Evolutionary conservation across 2,797 vertebrate genomes (phyloP), one percentile per base, ranked within the genome.

Genomic region (Chiroxiphia lanceolata): DNA sequence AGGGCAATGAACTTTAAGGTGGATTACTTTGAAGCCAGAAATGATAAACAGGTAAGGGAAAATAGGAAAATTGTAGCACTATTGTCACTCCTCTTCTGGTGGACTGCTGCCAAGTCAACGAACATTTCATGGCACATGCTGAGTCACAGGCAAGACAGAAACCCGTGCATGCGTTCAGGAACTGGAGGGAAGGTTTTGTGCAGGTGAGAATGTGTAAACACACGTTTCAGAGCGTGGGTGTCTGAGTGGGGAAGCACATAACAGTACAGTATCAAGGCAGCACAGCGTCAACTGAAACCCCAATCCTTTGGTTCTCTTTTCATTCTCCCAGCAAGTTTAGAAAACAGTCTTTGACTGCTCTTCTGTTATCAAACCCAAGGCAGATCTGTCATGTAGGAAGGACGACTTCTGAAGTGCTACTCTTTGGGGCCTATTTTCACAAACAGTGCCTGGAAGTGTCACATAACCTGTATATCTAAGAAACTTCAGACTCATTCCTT

Each of bases 121-220:
- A 74, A 64, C 40, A 44, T 51, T 84, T 87, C 60, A 31, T 19
- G 85, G 76, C 42, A 93, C 77, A 47, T 7, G 38, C 89, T 90
- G 93, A 94, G 65, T 83, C 88, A 82, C 38, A 56, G 75, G 69
- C 63, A 80, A 71, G 74, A 68, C 85, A 90, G 80, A 92, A 94
- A 87, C 64, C 38, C n/a, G 8, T 27, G 51, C 45, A n/a, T 68
- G 48, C 40, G n/a, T 74, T 90, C 59, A 80, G 54, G 47, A 74
- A 64, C 15, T 23, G 4, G 4, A 85, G 76, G 67, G 69, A 45
- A 36, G 36, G 68, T 85, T 79, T 90, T 70, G 53, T 54, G 54
- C 40, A 78, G 87, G 57, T 79, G 67, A 72, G 50, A 69, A 71
- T 14, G 69, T 34, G 44, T 45, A 57, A 67, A 80, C 45, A 11